Evolutionary conservation across 1,140 invertebrate genomes (phyloP), one percentile per base, ranked within the genome.

Genomic region (Paralvinella palmiformis): DNA sequence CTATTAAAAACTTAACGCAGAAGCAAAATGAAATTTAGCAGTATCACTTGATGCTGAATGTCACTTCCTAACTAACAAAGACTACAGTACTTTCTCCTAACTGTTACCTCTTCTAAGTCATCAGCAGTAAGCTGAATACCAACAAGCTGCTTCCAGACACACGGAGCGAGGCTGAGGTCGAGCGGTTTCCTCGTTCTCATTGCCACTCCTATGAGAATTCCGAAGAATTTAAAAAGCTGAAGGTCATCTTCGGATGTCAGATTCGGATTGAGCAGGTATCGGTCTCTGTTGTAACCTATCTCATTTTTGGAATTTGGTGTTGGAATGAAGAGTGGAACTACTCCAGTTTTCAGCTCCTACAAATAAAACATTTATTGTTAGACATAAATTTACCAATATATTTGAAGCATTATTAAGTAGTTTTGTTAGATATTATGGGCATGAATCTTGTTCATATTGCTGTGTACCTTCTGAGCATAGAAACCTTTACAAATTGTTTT

Each of bases 141-240:
- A 35, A 85, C 84, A 15, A 88, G 71, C 27, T 86, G 75, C 73
- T 88, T 88, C 86, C 86, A 88, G 20, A 88, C 84, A 50, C 85
- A 74, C 0, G 86, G 85, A 3, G 86, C 86, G 29, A 88, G 73
- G 31, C 86, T 85, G 32, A 88, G 75, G 36, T 87, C 85, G 22
- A 98, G 80, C 0, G 94, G 94, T 68, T 92, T 95, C 10, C 94
- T 94, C 0, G 94, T 96, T 71, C 94, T 85, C 45, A 98, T 91
- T 0, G 94, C 94, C 62, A 98, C 94, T 15, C 94, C 94, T 89
- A 96, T 95, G 53, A 98, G 79, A 13, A 96, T 91, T 64, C 93
- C 89, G 85, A 81, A 60, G 73, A 83, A 82, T 61, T 73, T 86
- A 68, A 86, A 87, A 80, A 84, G 83, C 1, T 73, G 66, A 13